Evolutionary conservation across 2,113 vertebrate species (phyloP), one percentile per base, ranked within the genome.

Genomic region (Glaucidium brasilianum): DNA sequence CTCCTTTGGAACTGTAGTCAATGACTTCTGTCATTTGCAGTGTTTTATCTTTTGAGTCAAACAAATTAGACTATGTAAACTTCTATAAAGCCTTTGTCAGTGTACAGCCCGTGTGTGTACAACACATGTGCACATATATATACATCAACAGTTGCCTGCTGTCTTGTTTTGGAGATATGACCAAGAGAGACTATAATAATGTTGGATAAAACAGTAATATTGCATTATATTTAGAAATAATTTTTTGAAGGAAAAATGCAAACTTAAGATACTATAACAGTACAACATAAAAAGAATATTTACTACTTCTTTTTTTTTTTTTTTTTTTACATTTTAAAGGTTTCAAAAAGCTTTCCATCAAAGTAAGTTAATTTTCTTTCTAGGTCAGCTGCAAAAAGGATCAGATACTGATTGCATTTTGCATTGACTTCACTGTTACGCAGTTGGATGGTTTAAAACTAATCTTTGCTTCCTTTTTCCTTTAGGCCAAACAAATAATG

Each of bases 91-190:
- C 21, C 45, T 71, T 66, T 84, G 68, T 11, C 32, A 66, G 19
- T 1, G 3, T 62, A 32, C 22, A 35, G 14, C 30, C 47, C 4
- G 0, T 4, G 5, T 23, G 27, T 49, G 23, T 20, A 5, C 2
- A 3, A 5, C 2, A 3, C 12, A 15, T 29, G 12, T 60, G 47
- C 39, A 37, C 13, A 5, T 45, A 16, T 15, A 27, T 22, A 15
- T 56, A 2, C 43, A 35, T 63, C 7, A 1, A 23, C 34, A 67
- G 11, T 43, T 78, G 39, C 34, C 53, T 49, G 34, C 29, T 77
- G 43, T 23, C 19, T 11, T 53, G 50, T 14, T 83, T 76, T 77
- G 6, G 64, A 69, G 50, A 34, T 34, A 7, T 25, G 45, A 83
- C 14, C 37, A 45, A 55, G 19, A 71, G 9, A 78, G 26, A 35